phyloP scores from a whole-genome alignment of 2,888 invertebrate species.

The Scaptomyza caliginosa region DNA sequence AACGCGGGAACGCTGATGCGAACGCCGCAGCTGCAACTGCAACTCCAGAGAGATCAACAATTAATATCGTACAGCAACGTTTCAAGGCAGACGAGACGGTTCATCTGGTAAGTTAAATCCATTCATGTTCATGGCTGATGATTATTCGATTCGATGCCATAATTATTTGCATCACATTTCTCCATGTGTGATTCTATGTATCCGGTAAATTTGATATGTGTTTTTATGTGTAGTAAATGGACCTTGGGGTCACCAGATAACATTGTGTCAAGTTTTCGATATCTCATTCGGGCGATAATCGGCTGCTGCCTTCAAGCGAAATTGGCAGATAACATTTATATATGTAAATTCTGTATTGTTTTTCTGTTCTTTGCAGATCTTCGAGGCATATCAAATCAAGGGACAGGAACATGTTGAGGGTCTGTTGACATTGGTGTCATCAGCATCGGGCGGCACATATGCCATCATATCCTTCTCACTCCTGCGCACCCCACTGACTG shows the following conservation, averaged over 20 bases:
- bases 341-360: neutral
- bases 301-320: neutral
- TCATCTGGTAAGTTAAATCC: constrained; percentile 72
- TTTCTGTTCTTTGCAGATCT: constrained; percentile 62
- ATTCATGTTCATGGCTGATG: neutral
- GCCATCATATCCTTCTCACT: constrained; percentile 82
- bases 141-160: constrained; percentile 21
- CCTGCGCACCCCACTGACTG: constrained; percentile 86
- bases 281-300: constrained; percentile 13
- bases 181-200: neutral
- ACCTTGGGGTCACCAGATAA: constrained; percentile 11
- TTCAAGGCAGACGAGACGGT: constrained; percentile 82
- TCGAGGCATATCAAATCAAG: constrained; percentile 83
- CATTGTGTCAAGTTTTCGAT: constrained; percentile 6
- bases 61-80: constrained; percentile 81
- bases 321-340: neutral
- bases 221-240: neutral
- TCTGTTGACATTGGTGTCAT: constrained; percentile 81
- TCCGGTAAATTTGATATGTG: neutral
- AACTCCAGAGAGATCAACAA: constrained; percentile 36
- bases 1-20: constrained; percentile 17
- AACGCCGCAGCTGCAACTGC: constrained; percentile 14
- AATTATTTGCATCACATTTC: constrained; percentile 8
- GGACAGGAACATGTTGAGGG: constrained; percentile 81
- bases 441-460: constrained; percentile 80